Base-by-base conservation (phyloP, 2,113 vertebrate genomes). In the Centrocercus urophasianus region DNA sequence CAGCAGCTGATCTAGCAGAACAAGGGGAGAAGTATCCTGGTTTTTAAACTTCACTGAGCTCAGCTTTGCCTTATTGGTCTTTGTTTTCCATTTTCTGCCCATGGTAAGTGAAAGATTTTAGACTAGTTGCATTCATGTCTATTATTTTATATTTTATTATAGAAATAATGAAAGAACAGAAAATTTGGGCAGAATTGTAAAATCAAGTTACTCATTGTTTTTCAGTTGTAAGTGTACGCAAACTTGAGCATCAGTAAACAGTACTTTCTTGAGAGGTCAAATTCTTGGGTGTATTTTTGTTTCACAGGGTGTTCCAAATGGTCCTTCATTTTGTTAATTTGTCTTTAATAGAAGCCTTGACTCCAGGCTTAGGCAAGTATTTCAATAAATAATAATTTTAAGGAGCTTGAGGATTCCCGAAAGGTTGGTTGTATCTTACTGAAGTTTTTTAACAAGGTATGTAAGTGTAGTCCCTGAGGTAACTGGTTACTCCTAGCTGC, bases 401-500 rank as follows among this genome's bases (percentile, higher is more conserved):
- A 59, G 30, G 21, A 42, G 11, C 16, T 63, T 30, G 18, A 77
- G 19, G 18, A 59, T 64, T 43, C 30, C 36, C 60, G 48, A 56
- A 60, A 59, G 61, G 10, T 13, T 47, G 64, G 13, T 30, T 34
- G 24, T 50, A 12, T 4, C 80, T 32, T 40, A 36, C 13, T 66
- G 34, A 1, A 10, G 3, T 11, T 13, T 43, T 64, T 72, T 79
- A 34, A 7, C 2, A 4, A 14, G 19, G 3, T 8, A n/a, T 3
- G 2, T 2, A 45, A 20, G 7, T 36, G 24, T 3, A 8, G 8
- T 2, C 56, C 47, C 3, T 25, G 43, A 69, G 43, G 50, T 21
- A 18, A 8, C 17, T 71, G 45, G 21, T n/a, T 47, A n/a, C 22
- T 56, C n/a, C 17, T 27, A 38, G 13, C 24, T 13, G 27, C 32